phyloP scores from a whole-genome alignment of 2,797 vertebrate genomes.

The Peromyscus eremicus region DNA sequence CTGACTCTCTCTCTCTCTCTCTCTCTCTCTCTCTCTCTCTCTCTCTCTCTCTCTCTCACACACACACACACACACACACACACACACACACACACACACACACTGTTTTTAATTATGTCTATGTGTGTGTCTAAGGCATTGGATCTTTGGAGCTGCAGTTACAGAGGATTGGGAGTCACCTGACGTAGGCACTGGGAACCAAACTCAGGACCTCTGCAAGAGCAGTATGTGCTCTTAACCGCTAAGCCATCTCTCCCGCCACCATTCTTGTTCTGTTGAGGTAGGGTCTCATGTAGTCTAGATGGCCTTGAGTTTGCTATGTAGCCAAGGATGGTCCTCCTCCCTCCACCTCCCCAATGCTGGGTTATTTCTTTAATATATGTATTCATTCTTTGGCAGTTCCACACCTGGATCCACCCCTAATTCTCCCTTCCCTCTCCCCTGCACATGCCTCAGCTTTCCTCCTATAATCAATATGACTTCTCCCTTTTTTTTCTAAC shows the following conservation, averaged over 20 bases:
- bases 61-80: not conserved
- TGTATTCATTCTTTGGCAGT: not conserved
- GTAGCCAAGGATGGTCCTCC: not conserved
- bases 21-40: too few species aligned
- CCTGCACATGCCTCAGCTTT: not conserved
- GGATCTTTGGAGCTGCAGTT: not conserved
- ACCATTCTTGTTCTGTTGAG: not conserved
- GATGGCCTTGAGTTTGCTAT: not conserved
- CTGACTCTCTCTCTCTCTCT: too few species aligned
- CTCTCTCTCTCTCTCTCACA: too few species aligned
- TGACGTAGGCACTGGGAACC: not conserved
- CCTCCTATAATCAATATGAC: not conserved
- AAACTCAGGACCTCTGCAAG: not conserved
- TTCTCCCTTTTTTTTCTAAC: not conserved
- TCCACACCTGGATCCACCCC: not conserved
- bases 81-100: not conserved
- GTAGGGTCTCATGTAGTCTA: not conserved
- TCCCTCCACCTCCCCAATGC: not conserved
- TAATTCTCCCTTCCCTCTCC: not conserved
- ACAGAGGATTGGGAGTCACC: not conserved
- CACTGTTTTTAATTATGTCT: not conserved
- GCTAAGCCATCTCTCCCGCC: too few species aligned
- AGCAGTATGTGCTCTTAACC: not conserved
- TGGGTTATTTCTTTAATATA: not conserved
- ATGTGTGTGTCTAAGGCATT: not conserved